Base-by-base conservation (phyloP, 2,888 invertebrate species). In the Dryobota labecula region DNA sequence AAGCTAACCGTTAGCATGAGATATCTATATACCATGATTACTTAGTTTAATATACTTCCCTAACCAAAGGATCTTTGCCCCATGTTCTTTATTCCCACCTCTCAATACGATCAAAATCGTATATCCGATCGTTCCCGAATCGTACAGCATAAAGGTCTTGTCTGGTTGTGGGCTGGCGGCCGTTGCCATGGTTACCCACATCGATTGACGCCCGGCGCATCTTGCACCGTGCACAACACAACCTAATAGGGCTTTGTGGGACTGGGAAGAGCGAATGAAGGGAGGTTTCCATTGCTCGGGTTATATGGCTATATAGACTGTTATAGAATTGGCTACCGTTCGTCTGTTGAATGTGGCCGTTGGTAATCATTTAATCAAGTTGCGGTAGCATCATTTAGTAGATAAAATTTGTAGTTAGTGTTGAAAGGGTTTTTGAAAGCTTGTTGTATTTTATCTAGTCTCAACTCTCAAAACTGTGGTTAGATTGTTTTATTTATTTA, bases 121-220 rank as follows among this genome's bases (percentile, higher is more conserved):
- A 24, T 63, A n/a, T 2, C 38, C 1, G 5, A 56, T 69, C 65
- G 68, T 62, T 6, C n/a, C 65, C 33, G 68, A 60, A 70, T 86
- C 85, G 88, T 70, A 45, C 2, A 15, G 24, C 77, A 18, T 86
- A 87, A 89, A 84, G 38, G 57, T 24, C 65, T 68, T 65, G 82
- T 83, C 84, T 82, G 82, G 84, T 80, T 78, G 81, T 73, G 84
- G 87, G 84, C 84, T 84, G 88, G 84, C 80, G 79, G 84, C 80
- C 90, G 95, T 95, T 89, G 88, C 91, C 91, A 94, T 93, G 91
- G 92, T 83, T 86, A 95, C 91, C 86, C 80, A 86, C 93, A 94
- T 94, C 94, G 95, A 94, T 94, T 94, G 91, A 88, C 84, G 89
- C 84, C 89, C 82, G 88, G 91, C 92, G 94, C 94, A 94, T 94